Conservation (phyloP, 2,113 vertebrate genomes). For the Aplodontia rufa region DNA sequence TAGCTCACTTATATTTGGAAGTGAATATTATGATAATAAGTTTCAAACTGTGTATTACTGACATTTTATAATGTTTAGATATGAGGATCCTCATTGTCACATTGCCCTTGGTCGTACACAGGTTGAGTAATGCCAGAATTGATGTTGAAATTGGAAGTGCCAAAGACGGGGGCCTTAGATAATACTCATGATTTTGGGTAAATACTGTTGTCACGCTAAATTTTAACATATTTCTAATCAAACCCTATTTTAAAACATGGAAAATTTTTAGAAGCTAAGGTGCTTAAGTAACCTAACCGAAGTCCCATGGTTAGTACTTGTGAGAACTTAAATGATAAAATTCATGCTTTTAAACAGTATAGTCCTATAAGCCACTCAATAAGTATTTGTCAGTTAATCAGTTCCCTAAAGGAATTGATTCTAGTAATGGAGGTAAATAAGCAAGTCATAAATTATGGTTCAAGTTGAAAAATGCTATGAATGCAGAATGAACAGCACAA, state of each 20-base stretch:
- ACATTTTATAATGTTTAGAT: neutral
- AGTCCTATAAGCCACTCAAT: neutral
- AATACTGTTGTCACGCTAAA: neutral
- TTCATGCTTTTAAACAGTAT: neutral
- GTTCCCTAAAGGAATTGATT: neutral
- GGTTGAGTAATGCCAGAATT: neutral
- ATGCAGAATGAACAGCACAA: neutral
- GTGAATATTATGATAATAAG: neutral
- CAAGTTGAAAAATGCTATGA: neutral
- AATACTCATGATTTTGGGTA: neutral
- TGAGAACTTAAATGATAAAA: constrained; percentile 12
- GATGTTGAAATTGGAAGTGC: neutral
- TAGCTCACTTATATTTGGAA: neutral
- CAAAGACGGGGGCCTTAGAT: neutral
- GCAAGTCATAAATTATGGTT: neutral
- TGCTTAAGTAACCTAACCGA: neutral
- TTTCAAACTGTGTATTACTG: neutral
- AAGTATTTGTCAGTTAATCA: constrained; percentile 11
- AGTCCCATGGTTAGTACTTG: neutral
- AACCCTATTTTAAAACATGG: neutral
- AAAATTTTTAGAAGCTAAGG: neutral
- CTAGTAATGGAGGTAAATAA: neutral
- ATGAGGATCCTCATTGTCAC: neutral
- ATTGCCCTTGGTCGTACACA: neutral
- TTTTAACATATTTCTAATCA: neutral